These are phyloP conservation scores for Zaprionus tsacasi DNA, from an alignment of 1,140 invertebrate genomes.

Conservation along the genomic window DNA sequence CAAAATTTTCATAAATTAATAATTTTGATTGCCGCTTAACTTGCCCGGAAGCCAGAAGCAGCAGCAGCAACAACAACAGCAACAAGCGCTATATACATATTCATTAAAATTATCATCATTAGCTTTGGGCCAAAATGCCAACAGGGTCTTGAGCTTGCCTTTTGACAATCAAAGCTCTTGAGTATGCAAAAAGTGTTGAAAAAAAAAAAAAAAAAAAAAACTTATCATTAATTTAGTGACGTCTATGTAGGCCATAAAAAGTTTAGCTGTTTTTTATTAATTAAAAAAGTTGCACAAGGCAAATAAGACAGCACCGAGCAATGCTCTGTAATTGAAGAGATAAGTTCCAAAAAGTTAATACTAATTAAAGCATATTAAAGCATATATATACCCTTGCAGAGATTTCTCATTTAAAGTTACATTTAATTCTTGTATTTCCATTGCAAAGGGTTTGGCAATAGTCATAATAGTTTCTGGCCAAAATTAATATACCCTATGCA, in stretches of 20 bases:
- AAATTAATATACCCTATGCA: too few species aligned
- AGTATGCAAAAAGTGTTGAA: background rate
- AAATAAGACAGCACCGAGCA: background rate
- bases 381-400: too few species aligned
- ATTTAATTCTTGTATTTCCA: too few species aligned
- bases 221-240: constrained; percentile 9
- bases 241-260: constrained; percentile 20
- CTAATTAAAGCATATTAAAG: too few species aligned
- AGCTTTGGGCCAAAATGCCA: constrained; percentile 18
- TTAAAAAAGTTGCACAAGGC: constrained; percentile 24
- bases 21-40: constrained; percentile 56
- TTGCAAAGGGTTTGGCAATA: too few species aligned
- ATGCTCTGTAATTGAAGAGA: too few species aligned
- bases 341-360: too few species aligned
- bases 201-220: background rate
- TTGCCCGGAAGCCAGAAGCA: background rate
- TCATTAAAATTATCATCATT: constrained; percentile 62
- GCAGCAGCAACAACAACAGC: constrained; percentile 4
- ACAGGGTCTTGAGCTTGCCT: constrained; percentile 6
- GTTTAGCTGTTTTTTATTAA: constrained; percentile 20
- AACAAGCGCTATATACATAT: constrained; percentile 24
- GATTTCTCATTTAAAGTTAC: too few species aligned
- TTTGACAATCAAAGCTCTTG: constrained; percentile 48
- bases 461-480: too few species aligned
- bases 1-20: constrained; percentile 57